Conservation (phyloP, 1,140 invertebrate genomes). For the Cyclina sinensis region DNA sequence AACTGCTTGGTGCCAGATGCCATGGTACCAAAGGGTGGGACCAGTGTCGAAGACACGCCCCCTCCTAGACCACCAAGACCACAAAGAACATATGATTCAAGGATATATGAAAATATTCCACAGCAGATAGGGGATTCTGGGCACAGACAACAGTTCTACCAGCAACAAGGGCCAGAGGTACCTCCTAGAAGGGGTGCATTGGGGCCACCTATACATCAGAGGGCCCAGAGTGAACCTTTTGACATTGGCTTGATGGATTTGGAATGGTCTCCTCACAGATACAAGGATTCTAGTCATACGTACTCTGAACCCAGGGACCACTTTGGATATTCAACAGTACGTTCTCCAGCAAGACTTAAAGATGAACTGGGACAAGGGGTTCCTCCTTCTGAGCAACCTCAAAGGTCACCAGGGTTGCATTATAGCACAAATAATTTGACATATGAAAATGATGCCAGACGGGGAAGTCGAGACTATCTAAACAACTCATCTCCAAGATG, state of each 20-base stretch:
- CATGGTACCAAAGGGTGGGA: not conserved
- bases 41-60: not conserved
- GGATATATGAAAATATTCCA: not conserved
- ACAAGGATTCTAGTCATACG: not conserved
- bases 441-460: not conserved
- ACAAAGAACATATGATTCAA: not conserved
- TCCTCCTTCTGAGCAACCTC: not conserved
- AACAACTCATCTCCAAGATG: not conserved
- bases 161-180: not conserved
- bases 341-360: not conserved
- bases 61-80: slow-evolving; percentile 30
- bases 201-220: not conserved
- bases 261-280: not conserved
- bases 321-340: not conserved
- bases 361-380: not conserved
- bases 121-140: not conserved
- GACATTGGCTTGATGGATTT: not conserved
- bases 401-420: not conserved
- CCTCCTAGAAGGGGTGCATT: not conserved
- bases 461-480: not conserved
- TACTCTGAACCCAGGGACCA: not conserved
- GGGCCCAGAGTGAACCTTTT: not conserved
- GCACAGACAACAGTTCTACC: not conserved
- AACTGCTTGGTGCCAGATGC: slow-evolving; percentile 53
- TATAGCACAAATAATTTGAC: not conserved